Percentiles rank a stretch among this genome's conserved stretches.
phyloP scores from a whole-genome alignment of 2,888 invertebrate genomes.

The Calephelis perditalis region DNA sequence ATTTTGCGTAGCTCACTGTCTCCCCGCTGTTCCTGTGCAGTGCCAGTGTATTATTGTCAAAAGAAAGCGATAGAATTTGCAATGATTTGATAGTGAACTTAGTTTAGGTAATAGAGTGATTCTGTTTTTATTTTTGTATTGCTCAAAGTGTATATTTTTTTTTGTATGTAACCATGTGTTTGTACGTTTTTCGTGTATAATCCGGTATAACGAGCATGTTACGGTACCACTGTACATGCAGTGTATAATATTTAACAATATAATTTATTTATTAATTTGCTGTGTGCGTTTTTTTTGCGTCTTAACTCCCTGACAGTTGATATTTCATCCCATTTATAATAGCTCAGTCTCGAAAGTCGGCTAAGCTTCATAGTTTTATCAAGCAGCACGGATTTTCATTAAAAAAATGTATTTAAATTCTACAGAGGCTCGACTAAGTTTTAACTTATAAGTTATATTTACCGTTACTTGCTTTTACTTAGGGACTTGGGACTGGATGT shows the following conservation, averaged over 20 bases:
- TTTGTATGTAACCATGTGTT: constrained; percentile 62
- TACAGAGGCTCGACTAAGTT: too few relatives aligned
- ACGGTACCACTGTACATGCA: constrained; percentile 68
- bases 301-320: neutral
- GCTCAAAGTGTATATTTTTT: constrained; percentile 62
- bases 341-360: too few relatives aligned
- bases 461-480: too few relatives aligned
- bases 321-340: too few relatives aligned
- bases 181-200: constrained; percentile 66
- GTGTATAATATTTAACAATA: constrained; percentile 75
- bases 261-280: constrained; percentile 79
- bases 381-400: too few relatives aligned
- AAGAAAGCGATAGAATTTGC: constrained; percentile 4
- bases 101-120: constrained; percentile 60
- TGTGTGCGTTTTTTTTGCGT: constrained; percentile 36
- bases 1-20: neutral
- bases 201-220: constrained; percentile 60
- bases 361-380: too few relatives aligned
- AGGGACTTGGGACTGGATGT: too few relatives aligned
- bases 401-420: too few relatives aligned
- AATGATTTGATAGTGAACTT: constrained; percentile 36
- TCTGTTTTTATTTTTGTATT: constrained; percentile 74
- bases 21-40: neutral
- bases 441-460: too few relatives aligned
- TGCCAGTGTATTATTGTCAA: neutral